phyloP scores from a whole-genome alignment of 2,888 invertebrate species.

The Agrotis ipsilon region DNA sequence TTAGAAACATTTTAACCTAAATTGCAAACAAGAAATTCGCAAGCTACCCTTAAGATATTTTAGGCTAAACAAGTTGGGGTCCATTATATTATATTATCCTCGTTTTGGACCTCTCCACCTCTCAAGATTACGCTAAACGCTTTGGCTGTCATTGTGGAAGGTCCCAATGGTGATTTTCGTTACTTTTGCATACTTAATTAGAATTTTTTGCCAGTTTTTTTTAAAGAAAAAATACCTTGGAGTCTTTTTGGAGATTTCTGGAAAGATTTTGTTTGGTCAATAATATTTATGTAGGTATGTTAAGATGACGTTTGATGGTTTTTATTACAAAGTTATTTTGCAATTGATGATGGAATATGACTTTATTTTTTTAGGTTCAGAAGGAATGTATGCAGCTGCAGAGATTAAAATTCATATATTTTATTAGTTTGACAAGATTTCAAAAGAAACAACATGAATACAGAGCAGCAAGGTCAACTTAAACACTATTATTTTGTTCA shows the following conservation, averaged over 20 bases:
- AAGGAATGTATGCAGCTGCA: not conserved
- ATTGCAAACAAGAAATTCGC: not conserved
- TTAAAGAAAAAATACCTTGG: slow-evolving; percentile 18
- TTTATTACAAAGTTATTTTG: not conserved
- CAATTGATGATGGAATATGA: not conserved
- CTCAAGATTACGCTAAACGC: slow-evolving; percentile 68
- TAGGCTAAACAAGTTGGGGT: slow-evolving; percentile 56
- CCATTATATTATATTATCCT: slow-evolving; percentile 65
- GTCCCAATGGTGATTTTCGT: slow-evolving; percentile 64
- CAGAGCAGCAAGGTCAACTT: not conserved
- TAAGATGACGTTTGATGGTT: not conserved
- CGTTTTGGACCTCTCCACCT: slow-evolving; percentile 42
- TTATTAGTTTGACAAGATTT: not conserved
- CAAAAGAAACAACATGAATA: not conserved
- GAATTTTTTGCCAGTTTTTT: slow-evolving; percentile 32
- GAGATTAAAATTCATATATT: not conserved
- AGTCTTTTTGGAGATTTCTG: slow-evolving; percentile 13
- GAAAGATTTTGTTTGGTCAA: slow-evolving; percentile 23
- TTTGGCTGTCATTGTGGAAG: slow-evolving; percentile 64
- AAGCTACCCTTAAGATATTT: slow-evolving; percentile 30
- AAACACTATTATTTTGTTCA: not conserved
- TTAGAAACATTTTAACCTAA: not conserved
- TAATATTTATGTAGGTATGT: not conserved
- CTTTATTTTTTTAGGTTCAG: not conserved
- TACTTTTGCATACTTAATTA: slow-evolving; percentile 71